Evolutionary conservation across 2,113 vertebrate genomes (phyloP).

Genomic region (Oceanites oceanicus): DNA sequence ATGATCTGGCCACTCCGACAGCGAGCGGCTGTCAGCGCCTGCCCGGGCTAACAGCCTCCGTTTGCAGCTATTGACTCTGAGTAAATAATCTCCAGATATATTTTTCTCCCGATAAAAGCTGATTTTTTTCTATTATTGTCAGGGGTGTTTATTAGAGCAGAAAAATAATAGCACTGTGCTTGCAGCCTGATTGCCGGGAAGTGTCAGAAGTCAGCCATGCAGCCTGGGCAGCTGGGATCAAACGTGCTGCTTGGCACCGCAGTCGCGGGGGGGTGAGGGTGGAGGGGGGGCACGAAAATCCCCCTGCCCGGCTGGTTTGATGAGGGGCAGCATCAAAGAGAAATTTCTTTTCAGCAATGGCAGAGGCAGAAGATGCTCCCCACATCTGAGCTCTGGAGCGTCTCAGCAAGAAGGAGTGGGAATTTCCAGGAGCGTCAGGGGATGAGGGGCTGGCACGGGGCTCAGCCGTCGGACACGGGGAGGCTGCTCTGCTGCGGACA

Average conservation of each 20-base stretch:
- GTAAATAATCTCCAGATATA: constrained; percentile 42
- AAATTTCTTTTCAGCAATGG: neutral
- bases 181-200: constrained; percentile 24
- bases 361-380: neutral
- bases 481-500: neutral
- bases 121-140: constrained; percentile 10
- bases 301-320: neutral
- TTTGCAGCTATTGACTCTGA: neutral
- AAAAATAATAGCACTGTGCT: neutral
- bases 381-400: neutral
- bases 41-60: neutral
- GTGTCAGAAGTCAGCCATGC: neutral
- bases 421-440: neutral
- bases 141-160: constrained; percentile 55
- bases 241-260: fast-evolving
- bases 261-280: neutral
- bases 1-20: neutral
- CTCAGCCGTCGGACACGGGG: fast-evolving
- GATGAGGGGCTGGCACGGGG: neutral
- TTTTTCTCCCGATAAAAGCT: constrained; percentile 16
- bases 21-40: neutral
- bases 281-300: fast-evolving
- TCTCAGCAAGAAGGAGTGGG: neutral
- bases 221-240: neutral
- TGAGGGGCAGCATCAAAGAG: fast-evolving